Evolutionary conservation across 2,888 invertebrate species (phyloP).

Genomic region (Stenurella melanura): DNA sequence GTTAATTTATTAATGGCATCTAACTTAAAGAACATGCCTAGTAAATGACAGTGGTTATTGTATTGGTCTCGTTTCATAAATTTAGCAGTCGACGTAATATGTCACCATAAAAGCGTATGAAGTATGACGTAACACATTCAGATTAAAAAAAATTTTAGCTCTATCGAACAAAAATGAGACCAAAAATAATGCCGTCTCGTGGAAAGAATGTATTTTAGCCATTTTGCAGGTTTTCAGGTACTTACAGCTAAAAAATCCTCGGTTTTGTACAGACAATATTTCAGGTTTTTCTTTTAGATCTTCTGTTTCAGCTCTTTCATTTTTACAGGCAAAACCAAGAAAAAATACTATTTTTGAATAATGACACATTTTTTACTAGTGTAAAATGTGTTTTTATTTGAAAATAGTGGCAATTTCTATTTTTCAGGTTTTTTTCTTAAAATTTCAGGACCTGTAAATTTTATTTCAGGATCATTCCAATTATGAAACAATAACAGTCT

Average conservation of each 20-base stretch:
- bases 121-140: not conserved
- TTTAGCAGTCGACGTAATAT: not conserved
- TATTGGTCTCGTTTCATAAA: not conserved
- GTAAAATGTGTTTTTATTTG: constrained; percentile 14
- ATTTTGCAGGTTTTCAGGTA: constrained; percentile 35
- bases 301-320: constrained; percentile 49
- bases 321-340: constrained; percentile 37
- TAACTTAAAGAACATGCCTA: not conserved
- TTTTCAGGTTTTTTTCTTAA: constrained; percentile 48
- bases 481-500: constrained; percentile 4
- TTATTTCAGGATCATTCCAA: constrained; percentile 34
- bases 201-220: not conserved
- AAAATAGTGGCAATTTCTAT: constrained; percentile 31
- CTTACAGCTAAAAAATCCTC: constrained; percentile 29
- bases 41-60: not conserved
- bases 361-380: not conserved
- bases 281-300: constrained; percentile 49
- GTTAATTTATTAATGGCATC: constrained; percentile 1
- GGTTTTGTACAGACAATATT: constrained; percentile 35
- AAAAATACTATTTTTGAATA: constrained; percentile 22
- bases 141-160: constrained; percentile 7
- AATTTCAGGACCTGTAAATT: constrained; percentile 45
- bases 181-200: not conserved
- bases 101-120: not conserved
- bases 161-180: not conserved